These are phyloP conservation scores for Trematocara nigrifrons DNA, from an alignment of 2,113 vertebrate species.

Conservation along the genomic window DNA sequence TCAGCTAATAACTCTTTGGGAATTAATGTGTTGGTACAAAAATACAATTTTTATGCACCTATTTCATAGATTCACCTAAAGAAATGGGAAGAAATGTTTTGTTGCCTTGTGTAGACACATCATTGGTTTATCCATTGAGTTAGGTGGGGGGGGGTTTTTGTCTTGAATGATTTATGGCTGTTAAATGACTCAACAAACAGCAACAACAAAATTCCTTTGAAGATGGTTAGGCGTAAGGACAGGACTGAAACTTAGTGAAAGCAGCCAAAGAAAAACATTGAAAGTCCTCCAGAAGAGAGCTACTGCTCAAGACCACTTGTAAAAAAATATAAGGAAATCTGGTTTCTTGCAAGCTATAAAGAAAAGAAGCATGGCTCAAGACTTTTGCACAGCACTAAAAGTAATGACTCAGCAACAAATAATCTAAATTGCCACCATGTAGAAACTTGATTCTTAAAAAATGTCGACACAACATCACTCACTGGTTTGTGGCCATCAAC, in stretches of 20 bases:
- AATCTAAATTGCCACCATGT: background rate
- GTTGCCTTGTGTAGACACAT: background rate
- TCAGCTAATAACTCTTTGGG: background rate
- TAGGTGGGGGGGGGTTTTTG: rapidly evolving
- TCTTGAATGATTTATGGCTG: background rate
- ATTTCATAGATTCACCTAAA: background rate
- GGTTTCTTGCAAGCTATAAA: background rate
- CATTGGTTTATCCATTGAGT: background rate
- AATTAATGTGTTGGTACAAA: background rate
- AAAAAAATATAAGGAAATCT: background rate
- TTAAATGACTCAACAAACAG: background rate
- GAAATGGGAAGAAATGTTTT: background rate
- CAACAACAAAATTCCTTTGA: background rate
- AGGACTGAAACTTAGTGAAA: background rate
- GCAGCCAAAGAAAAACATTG: background rate
- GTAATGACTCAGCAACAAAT: background rate
- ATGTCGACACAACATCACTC: background rate
- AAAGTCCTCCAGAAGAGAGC: background rate
- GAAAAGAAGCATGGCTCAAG: background rate
- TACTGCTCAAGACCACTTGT: background rate
- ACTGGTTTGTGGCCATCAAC: background rate
- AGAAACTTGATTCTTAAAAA: background rate
- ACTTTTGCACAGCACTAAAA: background rate
- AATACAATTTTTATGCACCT: background rate
- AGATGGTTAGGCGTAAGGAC: background rate